Evolutionary conservation across 2,113 vertebrate genomes (phyloP).

Genomic region (cat (Felis catus)): F.catus_Fca126_mat1.0 CM031417.1:140970001-140970500

Average conservation of each 20-base stretch:
- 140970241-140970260: conserved; percentile 76
- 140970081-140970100: conserved; percentile 77
- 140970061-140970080: conserved; percentile 77
- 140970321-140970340: not conserved
- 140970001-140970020: conserved; percentile 86
- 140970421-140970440: conserved; percentile 34
- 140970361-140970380: conserved; percentile 49
- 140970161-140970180: conserved; percentile 82
- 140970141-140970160: conserved; percentile 76
- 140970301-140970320: not conserved
- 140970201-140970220: conserved; percentile 59
- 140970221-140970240: conserved; percentile 70
- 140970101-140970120: conserved; percentile 73
- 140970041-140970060: conserved; percentile 82
- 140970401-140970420: rapidly evolving
- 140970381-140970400: not conserved
- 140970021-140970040: conserved; percentile 85
- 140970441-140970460: rapidly evolving
- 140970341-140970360: conserved; percentile 54
- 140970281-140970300: not conserved
- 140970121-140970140: conserved; percentile 65
- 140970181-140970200: conserved; percentile 77
- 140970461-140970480: not conserved
- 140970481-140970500: not conserved
- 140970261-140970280: conserved; percentile 74